phyloP scores from a whole-genome alignment of 2,888 invertebrate species.

The Trilocha varians region DNA sequence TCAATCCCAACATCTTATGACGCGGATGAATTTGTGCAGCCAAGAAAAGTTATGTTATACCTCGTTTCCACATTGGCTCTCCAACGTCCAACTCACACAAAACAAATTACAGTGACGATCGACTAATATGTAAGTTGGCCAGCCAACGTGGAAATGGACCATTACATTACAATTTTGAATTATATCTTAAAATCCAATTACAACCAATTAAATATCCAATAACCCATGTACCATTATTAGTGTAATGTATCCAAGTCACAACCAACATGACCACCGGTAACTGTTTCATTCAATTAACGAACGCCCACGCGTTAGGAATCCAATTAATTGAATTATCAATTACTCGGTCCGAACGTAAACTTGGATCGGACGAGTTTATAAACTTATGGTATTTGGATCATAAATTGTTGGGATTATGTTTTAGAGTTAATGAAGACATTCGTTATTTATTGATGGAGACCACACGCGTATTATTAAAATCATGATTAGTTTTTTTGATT shows the following conservation, averaged over 20 bases:
- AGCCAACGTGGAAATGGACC: too few species aligned
- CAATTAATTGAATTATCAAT: neutral
- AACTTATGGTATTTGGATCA: neutral
- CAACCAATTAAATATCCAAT: neutral
- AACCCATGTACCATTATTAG: neutral
- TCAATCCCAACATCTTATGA: too few species aligned
- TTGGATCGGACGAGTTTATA: neutral
- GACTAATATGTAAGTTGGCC: too few species aligned
- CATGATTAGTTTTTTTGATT: neutral
- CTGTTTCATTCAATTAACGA: constrained; percentile 2
- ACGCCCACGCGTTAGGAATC: constrained; percentile 1
- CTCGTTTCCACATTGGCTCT: too few species aligned
- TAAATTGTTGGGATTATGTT: neutral
- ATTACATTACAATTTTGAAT: neutral
- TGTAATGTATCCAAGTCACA: neutral
- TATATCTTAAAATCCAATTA: neutral
- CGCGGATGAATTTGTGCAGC: too few species aligned
- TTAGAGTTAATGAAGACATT: too few species aligned
- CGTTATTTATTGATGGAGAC: neutral
- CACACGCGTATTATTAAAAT: neutral
- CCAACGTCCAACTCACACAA: too few species aligned
- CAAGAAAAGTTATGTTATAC: too few species aligned
- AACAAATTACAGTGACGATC: too few species aligned
- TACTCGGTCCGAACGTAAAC: neutral
- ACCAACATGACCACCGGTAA: constrained; percentile 1